Evolutionary conservation across 2,888 invertebrate genomes (phyloP), one percentile per base, ranked within the genome.

Genomic region (Andricus curvator): DNA sequence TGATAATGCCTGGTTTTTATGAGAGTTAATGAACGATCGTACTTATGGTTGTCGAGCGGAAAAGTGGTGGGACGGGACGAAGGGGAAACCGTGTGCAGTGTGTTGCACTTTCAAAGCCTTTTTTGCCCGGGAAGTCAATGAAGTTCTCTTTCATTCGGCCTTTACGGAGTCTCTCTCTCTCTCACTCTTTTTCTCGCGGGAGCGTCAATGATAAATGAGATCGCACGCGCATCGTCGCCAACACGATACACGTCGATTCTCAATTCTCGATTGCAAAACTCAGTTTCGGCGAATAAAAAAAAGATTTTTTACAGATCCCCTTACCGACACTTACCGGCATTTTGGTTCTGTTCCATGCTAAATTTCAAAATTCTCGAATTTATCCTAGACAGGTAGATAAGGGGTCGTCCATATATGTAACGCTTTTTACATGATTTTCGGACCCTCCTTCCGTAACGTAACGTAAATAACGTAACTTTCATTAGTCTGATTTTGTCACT

Each of bases 11-110:
- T 79, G 85, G 85, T 88, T 88, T 88, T 87, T 88, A 86, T 86
- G 85, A 84, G 86, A 87, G 85, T 86, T 90, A 88, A 89, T 87
- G 90, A 89, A 89, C 88, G 87, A 87, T 86, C 88, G 87, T 88
- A 86, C 88, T 89, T 88, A 89, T 88, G 90, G 88, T 84, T 86
- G 88, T 86, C 86, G 89, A 89, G 89, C 87, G 91, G 90, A 91
- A 91, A 91, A 91, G 90, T 91, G 88, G 90, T 87, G 90, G 87
- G 89, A 89, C 89, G 87, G 86, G 89, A 88, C 89, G 91, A 90
- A 88, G 80, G 81, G 79, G 77, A 81, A 81, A 78, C 70, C 82
- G 77, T 78, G 65, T 79, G 77, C 78, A 80, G 82, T 84, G 83
- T 87, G 85, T 86, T 87, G 88, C 89, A 90, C 90, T 90, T 90